Base-by-base conservation (phyloP, 2,113 vertebrate species). In the Myiozetetes cayanensis region DNA sequence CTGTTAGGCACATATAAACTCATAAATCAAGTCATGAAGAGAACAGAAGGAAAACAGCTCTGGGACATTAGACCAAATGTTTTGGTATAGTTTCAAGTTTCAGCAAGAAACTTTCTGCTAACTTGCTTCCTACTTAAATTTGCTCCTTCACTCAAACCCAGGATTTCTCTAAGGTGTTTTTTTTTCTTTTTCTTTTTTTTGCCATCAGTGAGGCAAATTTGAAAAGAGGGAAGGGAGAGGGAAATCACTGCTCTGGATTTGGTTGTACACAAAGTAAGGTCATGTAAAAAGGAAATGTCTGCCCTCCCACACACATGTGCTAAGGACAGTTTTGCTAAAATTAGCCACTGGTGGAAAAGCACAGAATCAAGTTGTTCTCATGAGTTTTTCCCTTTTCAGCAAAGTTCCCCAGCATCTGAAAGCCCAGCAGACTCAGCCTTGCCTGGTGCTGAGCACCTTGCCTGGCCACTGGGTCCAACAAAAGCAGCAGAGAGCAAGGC, bases 81-180 rank as follows among this genome's bases (percentile, higher is more conserved):
- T 92, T 85, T 73, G 30, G 22, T 84, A 41, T 7, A 67, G 68
- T 47, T 93, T 88, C 90, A 90, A 59, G 68, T 93, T 92, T 72
- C 79, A 95, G 33, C 73, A 89, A 82, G 91, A 94, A 92, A 86
- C 46, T 43, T 92, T 77, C 43, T 65, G 19, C 56, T 93, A 94
- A 90, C 75, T 65, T 82, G 21, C 22, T 77, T 93, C 75, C 30
- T 23, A 71, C 66, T 85, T 91, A 80, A 91, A 71, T 83, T 70
- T 90, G 19, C 16, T 89, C 28, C 22, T 63, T 68, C 63, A 46
- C 31, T 75, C 24, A 94, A 94, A 66, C 8, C 23, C 20, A 33
- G 46, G 17, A 74, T 90, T 68, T 92, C 67, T 85, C 3, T 50
- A 31, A 37, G 58, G 27, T 27, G 9, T 31, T n/a, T 31, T 22